phyloP scores from a whole-genome alignment of 2,888 invertebrate species.

The Tanytarsus gracilentus region DNA sequence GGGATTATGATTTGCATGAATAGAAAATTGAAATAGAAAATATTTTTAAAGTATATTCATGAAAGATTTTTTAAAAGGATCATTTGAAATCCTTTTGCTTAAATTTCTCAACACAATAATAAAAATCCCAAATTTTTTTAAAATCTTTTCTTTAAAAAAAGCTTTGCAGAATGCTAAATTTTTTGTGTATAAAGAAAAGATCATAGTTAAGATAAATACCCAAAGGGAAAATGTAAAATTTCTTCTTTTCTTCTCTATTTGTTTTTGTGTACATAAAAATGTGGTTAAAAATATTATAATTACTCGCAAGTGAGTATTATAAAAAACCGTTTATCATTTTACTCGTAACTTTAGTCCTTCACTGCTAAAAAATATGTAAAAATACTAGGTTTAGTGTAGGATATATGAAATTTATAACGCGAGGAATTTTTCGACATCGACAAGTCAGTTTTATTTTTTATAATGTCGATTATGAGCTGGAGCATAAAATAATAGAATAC shows the following conservation, averaged over 20 bases:
- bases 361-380: no score
- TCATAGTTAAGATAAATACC: no score
- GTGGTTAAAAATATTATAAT: not conserved
- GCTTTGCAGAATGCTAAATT: not conserved
- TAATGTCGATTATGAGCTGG: no score
- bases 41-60: no score
- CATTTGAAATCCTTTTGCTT: not conserved
- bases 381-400: no score
- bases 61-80: not conserved
- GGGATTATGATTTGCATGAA: no score
- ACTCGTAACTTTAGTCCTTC: not conserved
- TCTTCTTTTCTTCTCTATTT: constrained; percentile 10
- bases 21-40: no score
- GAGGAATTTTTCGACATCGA: no score
- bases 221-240: not conserved
- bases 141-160: not conserved
- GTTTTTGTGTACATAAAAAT: not conserved
- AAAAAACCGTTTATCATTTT: not conserved
- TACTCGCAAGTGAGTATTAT: not conserved
- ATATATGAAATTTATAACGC: no score
- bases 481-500: no score
- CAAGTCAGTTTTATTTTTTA: no score
- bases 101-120: not conserved
- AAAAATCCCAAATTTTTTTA: not conserved
- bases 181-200: not conserved